These are phyloP conservation scores for Pyrocephalus nanus DNA, from an alignment of 2,797 vertebrate genomes.

Conservation along the genomic window DNA sequence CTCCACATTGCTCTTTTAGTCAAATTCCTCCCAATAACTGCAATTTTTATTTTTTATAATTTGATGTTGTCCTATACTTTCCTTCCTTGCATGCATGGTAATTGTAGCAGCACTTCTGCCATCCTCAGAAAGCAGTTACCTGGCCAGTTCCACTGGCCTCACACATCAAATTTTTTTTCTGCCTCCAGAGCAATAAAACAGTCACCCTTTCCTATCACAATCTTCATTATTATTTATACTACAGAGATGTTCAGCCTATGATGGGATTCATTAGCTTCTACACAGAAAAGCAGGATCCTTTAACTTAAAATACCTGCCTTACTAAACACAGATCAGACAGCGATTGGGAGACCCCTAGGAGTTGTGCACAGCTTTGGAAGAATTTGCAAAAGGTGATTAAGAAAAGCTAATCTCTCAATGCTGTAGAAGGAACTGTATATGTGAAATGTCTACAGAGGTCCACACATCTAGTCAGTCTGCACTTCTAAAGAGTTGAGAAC, in stretches of 20 bases:
- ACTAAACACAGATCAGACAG: not conserved
- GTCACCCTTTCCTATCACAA: not conserved
- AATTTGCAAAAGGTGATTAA: not conserved
- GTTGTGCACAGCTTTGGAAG: not conserved
- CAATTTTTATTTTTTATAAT: not conserved
- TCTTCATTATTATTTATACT: not conserved
- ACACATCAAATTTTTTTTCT: not conserved
- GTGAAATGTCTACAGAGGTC: not conserved
- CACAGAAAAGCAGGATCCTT: not conserved
- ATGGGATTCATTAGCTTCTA: not conserved
- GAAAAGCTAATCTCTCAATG: not conserved
- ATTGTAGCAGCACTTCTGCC: not conserved
- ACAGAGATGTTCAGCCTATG: not conserved
- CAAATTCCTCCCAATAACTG: not conserved
- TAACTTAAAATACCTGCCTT: not conserved
- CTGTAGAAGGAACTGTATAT: not conserved
- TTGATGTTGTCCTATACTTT: not conserved
- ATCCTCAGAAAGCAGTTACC: not conserved
- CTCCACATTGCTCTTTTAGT: not conserved
- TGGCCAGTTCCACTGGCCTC: not conserved
- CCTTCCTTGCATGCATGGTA: not conserved
- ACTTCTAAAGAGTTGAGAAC: not conserved
- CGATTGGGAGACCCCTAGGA: not conserved
- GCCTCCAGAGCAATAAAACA: not conserved
- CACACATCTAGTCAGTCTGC: not conserved